Conservation (phyloP, 2,888 invertebrate genomes). For the Cynaeus angustus region DNA sequence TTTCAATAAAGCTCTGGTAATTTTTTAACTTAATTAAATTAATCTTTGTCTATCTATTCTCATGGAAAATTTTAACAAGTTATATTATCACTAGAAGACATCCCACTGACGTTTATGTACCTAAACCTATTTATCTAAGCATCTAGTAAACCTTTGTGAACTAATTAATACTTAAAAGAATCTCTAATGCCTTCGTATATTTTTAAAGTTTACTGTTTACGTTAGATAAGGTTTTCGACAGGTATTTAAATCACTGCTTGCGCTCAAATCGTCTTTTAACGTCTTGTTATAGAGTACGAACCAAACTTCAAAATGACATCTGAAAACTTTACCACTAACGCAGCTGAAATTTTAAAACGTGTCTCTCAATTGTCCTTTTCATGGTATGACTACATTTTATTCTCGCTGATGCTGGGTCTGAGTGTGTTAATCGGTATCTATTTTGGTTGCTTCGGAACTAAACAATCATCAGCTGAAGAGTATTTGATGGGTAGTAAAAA, state of each 20-base stretch:
- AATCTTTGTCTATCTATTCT: no score
- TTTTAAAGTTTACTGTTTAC: no score
- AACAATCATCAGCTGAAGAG: conserved; percentile 78
- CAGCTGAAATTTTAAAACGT: not conserved
- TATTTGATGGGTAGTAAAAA: conserved; percentile 82
- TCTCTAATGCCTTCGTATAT: no score
- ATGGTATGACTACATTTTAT: conserved; percentile 75
- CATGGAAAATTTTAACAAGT: no score
- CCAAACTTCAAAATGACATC: not conserved
- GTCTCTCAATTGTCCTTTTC: conserved; percentile 2
- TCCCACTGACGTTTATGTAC: no score
- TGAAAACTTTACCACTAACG: not conserved
- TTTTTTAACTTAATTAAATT: no score
- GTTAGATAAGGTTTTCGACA: not conserved
- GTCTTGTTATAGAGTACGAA: no score
- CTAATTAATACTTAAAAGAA: no score
- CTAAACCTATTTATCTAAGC: no score
- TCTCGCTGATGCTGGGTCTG: conserved; percentile 72
- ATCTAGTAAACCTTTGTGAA: no score
- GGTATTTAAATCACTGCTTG: not conserved
- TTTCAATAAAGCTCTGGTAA: no score
- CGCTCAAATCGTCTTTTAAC: not conserved
- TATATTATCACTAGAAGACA: no score
- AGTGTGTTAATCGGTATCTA: conserved; percentile 76
- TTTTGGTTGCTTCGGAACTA: conserved; percentile 75